Base-by-base conservation (phyloP, 2,797 vertebrate genomes). In the Malurus leucopterus region DNA sequence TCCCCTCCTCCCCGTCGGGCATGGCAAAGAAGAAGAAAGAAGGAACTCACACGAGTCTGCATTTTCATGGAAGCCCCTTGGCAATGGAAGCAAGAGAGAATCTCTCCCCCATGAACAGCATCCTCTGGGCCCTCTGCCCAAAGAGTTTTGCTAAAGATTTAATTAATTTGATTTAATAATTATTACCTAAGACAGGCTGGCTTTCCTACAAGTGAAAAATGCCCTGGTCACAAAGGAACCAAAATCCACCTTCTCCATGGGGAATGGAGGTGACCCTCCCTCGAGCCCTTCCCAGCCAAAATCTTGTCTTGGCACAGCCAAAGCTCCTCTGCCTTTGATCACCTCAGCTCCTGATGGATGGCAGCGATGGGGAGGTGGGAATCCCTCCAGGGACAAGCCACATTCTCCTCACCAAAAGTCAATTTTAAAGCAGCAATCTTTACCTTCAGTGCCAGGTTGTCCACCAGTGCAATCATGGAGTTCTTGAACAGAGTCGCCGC, bases 381-480 rank as follows among this genome's bases (percentile, higher is more conserved):
- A 47, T 11, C 8, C 34, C 57, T 38, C 46, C 73, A 51, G 0
- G 0, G 71, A 76, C 15, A 54, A 49, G 40, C 47, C 57, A 21
- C 40, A 47, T 11, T 47, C 29, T 24, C 6, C 27, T 43, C 12
- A 65, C 12, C 23, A 43, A 6, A 44, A 63, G 8, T 1, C 7
- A 1, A 4, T 77, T 84, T 32, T 40, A 68, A 68, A 68, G 43
- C 8, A 74, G 43, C 27, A 80, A 47, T 47, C 23, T 24, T 96
- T 97, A 99, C 99, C 98, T 99, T 99, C 46, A 97, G 98, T 46
- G 98, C 97, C 90, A 99, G 96, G 94, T 99, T 99, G 95, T 99
- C 99, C 95, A 99, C 99, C 91, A 99, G 85, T 13, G 98, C 98
- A 94, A 99, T 99, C 99, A 99, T 99, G 84, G 99, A 99, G 97